phyloP scores from a whole-genome alignment of 2,888 invertebrate genomes.

The Glyphotaelius pellucidus region DNA sequence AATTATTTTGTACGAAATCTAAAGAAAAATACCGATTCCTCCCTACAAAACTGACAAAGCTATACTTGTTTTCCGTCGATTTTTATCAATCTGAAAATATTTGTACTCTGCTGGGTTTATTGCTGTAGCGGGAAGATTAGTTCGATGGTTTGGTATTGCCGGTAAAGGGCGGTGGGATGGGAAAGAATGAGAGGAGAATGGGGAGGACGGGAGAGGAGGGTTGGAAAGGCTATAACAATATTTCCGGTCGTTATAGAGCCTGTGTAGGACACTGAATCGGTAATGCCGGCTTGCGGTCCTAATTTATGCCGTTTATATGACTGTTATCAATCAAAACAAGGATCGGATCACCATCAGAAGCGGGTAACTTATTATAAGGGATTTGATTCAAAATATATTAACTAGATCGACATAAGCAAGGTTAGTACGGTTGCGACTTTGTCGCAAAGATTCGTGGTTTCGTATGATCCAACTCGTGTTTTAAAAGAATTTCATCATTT shows the following conservation, averaged over 20 bases:
- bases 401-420: neutral
- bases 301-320: neutral
- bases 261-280: neutral
- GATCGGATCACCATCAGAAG: neutral
- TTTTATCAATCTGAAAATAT: neutral
- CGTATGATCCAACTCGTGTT: neutral
- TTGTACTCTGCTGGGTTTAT: neutral
- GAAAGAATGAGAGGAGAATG: neutral
- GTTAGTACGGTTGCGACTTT: neutral
- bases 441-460: neutral
- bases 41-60: neutral
- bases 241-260: slow-evolving; percentile 2
- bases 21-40: neutral
- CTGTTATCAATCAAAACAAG: neutral
- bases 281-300: neutral
- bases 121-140: neutral
- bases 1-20: neutral
- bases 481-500: too few relatives aligned
- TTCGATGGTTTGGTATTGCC: neutral
- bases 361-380: neutral
- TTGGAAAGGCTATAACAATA: neutral
- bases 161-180: neutral
- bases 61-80: neutral
- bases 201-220: neutral
- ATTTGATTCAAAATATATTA: neutral